A percentile compares a stretch with the other conserved stretches of the same genome.
Conservation (phyloP, 2,888 invertebrate species). For the Nomada lathburiana region DNA sequence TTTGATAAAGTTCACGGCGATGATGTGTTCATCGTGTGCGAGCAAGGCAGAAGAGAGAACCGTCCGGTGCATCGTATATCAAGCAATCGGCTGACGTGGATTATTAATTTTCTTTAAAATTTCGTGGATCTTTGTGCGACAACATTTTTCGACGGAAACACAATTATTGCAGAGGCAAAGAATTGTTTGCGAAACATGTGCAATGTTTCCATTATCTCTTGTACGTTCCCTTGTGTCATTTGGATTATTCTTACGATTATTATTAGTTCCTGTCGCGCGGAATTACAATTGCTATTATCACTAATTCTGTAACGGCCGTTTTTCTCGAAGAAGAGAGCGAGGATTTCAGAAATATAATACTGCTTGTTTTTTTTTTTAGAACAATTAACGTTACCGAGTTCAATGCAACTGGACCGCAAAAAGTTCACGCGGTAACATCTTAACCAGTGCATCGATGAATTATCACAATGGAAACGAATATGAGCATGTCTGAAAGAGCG, state of each 20-base stretch:
- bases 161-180: too few species aligned
- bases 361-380: not conserved
- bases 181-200: too few species aligned
- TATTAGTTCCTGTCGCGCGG: too few species aligned
- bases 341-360: too few species aligned
- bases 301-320: too few species aligned
- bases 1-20: slow-evolving; percentile 38
- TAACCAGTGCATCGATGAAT: slow-evolving; percentile 43
- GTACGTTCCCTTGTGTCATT: too few species aligned
- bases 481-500: slow-evolving; percentile 6
- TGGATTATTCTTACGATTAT: too few species aligned
- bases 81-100: not conserved
- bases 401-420: slow-evolving; percentile 21
- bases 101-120: not conserved
- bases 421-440: slow-evolving; percentile 22
- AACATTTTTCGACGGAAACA: too few species aligned
- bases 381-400: slow-evolving; percentile 8
- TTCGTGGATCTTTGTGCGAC: not conserved
- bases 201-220: too few species aligned
- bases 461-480: slow-evolving; percentile 28
- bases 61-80: not conserved
- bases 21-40: slow-evolving; percentile 39
- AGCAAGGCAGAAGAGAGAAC: slow-evolving; percentile 5
- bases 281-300: too few species aligned
- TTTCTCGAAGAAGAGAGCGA: too few species aligned